These are phyloP conservation scores for Tachina grossa DNA, from an alignment of 2,888 invertebrate genomes.

Conservation along the genomic window DNA sequence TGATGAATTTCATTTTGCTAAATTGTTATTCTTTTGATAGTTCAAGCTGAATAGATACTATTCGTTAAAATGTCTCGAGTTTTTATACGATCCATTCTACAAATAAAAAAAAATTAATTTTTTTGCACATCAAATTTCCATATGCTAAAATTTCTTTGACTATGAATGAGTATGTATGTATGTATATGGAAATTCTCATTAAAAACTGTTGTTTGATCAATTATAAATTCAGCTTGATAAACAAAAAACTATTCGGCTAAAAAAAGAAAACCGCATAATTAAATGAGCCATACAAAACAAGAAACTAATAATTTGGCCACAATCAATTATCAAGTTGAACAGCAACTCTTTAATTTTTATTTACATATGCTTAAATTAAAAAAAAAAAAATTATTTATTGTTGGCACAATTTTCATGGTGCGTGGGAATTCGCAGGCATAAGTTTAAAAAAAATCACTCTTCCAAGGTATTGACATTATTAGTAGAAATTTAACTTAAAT, in stretches of 20 bases:
- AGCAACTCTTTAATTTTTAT: neutral
- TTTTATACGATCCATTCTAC: conserved; percentile 48
- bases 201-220: neutral
- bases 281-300: neutral
- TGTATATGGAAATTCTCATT: conserved; percentile 22
- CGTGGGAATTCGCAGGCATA: neutral
- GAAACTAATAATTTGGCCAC: neutral
- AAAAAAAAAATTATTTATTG: neutral
- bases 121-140: neutral
- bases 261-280: neutral
- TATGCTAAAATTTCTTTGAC: conserved; percentile 3
- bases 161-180: neutral
- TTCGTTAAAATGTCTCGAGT: conserved; percentile 7
- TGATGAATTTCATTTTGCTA: conserved; percentile 77
- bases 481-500: too few species aligned
- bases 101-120: neutral
- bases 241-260: neutral
- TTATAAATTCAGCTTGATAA: neutral
- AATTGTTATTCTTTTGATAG: conserved; percentile 54
- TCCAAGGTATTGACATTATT: too few species aligned
- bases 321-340: conserved; percentile 9
- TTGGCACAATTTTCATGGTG: neutral
- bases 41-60: conserved; percentile 59
- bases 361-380: too few species aligned
- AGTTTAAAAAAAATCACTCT: neutral